These are phyloP conservation scores for Mayetiola destructor DNA, from an alignment of 2,888 invertebrate genomes.

Conservation along the genomic window DNA sequence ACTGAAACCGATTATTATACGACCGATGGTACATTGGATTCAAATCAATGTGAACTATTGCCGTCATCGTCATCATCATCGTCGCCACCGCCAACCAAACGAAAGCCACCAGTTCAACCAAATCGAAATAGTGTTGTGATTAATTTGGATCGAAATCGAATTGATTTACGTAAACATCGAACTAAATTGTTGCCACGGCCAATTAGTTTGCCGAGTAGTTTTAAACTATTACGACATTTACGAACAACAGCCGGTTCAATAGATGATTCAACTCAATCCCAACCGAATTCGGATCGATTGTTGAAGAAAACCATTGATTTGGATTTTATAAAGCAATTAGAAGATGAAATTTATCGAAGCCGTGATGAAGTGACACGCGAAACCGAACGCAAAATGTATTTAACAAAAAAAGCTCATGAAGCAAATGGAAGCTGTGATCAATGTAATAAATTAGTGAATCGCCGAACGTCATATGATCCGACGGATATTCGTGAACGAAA, in stretches of 20 bases:
- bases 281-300: not conserved
- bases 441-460: not conserved
- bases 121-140: conserved; percentile 14
- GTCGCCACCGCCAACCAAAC: not conserved
- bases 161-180: conserved; percentile 26
- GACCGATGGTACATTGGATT: not conserved
- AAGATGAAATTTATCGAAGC: conserved; percentile 20
- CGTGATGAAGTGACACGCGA: not conserved
- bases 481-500: conserved; percentile 3
- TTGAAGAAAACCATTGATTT: conserved; percentile 18
- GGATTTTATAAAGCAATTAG: conserved; percentile 18
- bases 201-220: conserved; percentile 19
- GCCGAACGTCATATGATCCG: not conserved
- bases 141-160: conserved; percentile 20
- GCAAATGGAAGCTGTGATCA: not conserved
- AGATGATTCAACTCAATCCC: not conserved
- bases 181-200: conserved; percentile 17
- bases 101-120: conserved; percentile 15
- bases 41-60: no score
- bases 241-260: not conserved
- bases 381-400: not conserved
- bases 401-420: not conserved
- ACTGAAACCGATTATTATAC: not conserved
- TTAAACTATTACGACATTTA: conserved; percentile 15
- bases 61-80: not conserved